These are phyloP conservation scores for Sarcophaga variegata DNA, from an alignment of 2,888 invertebrate species.

Conservation along the genomic window DNA sequence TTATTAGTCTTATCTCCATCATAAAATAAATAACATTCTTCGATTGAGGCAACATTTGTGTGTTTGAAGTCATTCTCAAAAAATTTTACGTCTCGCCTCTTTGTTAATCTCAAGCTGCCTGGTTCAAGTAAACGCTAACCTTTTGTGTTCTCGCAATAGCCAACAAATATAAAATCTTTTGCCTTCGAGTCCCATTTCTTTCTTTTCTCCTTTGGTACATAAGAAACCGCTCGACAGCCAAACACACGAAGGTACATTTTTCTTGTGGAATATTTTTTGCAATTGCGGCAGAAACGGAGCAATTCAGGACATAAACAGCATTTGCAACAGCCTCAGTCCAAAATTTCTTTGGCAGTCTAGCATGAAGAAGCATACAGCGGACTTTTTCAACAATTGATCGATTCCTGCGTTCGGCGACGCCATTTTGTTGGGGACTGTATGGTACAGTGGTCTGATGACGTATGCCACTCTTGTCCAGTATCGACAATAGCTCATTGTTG, in stretches of 20 bases:
- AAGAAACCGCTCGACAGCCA: constrained; percentile 48
- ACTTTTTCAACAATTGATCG: constrained; percentile 38
- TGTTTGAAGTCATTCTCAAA: constrained; percentile 6
- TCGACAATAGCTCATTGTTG: constrained; percentile 73
- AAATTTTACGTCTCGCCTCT: neutral
- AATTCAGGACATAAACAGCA: constrained; percentile 28
- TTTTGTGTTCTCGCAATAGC: constrained; percentile 74
- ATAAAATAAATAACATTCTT: neutral
- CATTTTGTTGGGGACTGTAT: constrained; percentile 77
- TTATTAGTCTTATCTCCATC: constrained; percentile 3
- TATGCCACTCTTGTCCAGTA: constrained; percentile 70
- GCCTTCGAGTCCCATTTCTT: constrained; percentile 76
- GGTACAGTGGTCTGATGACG: constrained; percentile 74
- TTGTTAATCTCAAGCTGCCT: neutral
- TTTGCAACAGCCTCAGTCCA: constrained; percentile 40
- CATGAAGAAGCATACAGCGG: constrained; percentile 13
- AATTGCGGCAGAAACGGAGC: constrained; percentile 50
- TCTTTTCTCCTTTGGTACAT: constrained; percentile 74
- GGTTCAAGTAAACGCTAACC: constrained; percentile 65
- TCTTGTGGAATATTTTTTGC: constrained; percentile 62
- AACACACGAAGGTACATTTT: constrained; percentile 63
- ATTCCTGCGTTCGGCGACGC: constrained; percentile 68
- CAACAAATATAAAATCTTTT: constrained; percentile 58
- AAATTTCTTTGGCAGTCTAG: neutral
- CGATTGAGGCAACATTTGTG: neutral